These are phyloP conservation scores for Muricea muricata DNA, from an alignment of 92 coral and sea anemone species.

Conservation along the genomic window DNA sequence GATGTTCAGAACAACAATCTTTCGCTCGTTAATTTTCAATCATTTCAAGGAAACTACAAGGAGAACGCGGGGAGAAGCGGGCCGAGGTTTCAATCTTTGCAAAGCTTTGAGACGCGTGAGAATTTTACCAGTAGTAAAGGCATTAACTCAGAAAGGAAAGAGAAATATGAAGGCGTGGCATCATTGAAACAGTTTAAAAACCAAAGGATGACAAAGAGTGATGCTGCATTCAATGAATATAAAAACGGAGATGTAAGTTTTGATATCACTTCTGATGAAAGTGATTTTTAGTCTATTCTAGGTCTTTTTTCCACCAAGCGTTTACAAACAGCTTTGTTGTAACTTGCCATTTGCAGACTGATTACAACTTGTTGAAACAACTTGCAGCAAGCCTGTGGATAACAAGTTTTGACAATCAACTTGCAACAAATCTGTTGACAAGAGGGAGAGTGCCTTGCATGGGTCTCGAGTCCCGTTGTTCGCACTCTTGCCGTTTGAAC, in stretches of 20 bases:
- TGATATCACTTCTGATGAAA: no score
- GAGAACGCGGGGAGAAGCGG: neutral
- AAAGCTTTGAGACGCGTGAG: neutral
- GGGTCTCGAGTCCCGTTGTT: no score
- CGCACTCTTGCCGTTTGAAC: no score
- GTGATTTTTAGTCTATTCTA: no score
- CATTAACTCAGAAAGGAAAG: neutral
- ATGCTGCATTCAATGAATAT: neutral
- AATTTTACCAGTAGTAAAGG: neutral
- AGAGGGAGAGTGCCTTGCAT: no score
- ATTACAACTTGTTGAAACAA: no score
- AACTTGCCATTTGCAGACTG: no score
- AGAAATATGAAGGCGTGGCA: neutral
- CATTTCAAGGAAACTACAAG: neutral
- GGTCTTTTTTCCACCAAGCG: no score
- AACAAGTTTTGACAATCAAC: no score
- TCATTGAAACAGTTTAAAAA: neutral
- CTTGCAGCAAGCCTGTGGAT: no score
- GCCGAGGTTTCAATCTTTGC: neutral
- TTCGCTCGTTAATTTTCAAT: neutral
- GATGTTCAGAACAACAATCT: neutral
- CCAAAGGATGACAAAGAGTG: neutral
- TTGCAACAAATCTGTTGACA: no score
- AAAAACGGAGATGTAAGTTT: neutral
- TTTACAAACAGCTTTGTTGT: no score